Percentiles rank a stretch among this genome's conserved stretches.
These are phyloP conservation scores for Petrocephalus sullivani DNA, from an alignment of 2,797 vertebrate species.

Conservation along the genomic window DNA sequence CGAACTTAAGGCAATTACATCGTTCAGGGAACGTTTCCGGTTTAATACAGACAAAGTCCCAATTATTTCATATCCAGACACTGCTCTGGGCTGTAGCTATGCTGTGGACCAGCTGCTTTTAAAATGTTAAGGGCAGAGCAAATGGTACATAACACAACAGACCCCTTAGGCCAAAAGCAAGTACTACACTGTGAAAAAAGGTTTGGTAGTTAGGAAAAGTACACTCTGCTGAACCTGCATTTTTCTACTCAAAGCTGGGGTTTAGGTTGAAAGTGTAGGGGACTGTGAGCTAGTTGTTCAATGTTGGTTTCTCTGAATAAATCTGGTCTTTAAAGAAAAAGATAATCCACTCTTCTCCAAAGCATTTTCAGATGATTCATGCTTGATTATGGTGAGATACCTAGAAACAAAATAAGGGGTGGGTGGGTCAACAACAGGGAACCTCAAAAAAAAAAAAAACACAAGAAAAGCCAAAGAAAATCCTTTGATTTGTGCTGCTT, in stretches of 20 bases:
- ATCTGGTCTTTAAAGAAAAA: not conserved
- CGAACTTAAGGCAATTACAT: conserved; percentile 34
- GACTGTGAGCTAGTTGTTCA: not conserved
- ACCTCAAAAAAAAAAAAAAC: not conserved
- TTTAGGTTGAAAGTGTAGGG: not conserved
- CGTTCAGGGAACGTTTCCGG: conserved; percentile 16
- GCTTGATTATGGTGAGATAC: not conserved
- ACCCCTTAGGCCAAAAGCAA: conserved; percentile 5
- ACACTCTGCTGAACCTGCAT: not conserved
- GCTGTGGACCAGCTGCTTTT: not conserved
- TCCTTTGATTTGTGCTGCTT: not conserved
- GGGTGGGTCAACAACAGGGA: not conserved
- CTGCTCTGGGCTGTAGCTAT: not conserved
- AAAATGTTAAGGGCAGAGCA: not conserved
- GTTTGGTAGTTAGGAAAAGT: conserved; percentile 23
- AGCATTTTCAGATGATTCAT: conserved; percentile 7
- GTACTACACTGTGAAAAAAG: conserved; percentile 32
- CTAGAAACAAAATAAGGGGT: not conserved
- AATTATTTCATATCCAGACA: conserved; percentile 17
- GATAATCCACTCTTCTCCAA: not conserved
- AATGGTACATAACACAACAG: conserved; percentile 33
- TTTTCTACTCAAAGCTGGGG: not conserved
- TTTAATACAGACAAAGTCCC: conserved; percentile 15
- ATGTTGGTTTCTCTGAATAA: not conserved
- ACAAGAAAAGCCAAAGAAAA: not conserved